phyloP scores from a whole-genome alignment of 2,888 invertebrate species.

The Noctua janthe region DNA sequence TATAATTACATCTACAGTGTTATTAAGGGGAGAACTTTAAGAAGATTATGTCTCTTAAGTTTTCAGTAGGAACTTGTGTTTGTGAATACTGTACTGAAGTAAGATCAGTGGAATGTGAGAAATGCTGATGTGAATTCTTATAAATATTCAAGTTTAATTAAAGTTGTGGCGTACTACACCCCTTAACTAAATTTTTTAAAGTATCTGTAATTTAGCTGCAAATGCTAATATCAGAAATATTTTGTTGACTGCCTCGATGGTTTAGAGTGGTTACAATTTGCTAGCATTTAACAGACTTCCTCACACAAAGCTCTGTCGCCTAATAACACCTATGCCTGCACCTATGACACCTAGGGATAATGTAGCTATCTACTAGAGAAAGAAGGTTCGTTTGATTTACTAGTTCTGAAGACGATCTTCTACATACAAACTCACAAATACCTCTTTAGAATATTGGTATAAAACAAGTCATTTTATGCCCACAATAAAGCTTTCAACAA shows the following conservation, averaged over 20 bases:
- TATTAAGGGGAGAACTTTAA: slow-evolving; percentile 71
- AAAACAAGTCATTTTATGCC: not conserved
- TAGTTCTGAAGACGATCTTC: no score
- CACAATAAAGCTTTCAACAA: slow-evolving; percentile 33
- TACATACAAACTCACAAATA: no score
- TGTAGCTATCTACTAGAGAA: no score
- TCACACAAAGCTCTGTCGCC: no score
- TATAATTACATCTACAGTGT: slow-evolving; percentile 73
- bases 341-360: no score
- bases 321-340: no score
- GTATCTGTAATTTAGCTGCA: not conserved
- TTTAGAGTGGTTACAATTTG: no score
- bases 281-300: no score
- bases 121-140: slow-evolving; percentile 13
- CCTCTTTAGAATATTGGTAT: not conserved
- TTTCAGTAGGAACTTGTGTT: slow-evolving; percentile 56
- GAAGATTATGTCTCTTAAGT: slow-evolving; percentile 66
- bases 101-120: not conserved
- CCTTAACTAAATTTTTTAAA: not conserved
- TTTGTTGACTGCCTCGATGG: not conserved
- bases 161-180: not conserved
- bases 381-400: no score
- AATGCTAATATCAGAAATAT: not conserved
- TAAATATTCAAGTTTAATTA: slow-evolving; percentile 13
- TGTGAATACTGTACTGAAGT: slow-evolving; percentile 41